Conservation (phyloP, 2,113 vertebrate species). For the Numenius arquata region DNA sequence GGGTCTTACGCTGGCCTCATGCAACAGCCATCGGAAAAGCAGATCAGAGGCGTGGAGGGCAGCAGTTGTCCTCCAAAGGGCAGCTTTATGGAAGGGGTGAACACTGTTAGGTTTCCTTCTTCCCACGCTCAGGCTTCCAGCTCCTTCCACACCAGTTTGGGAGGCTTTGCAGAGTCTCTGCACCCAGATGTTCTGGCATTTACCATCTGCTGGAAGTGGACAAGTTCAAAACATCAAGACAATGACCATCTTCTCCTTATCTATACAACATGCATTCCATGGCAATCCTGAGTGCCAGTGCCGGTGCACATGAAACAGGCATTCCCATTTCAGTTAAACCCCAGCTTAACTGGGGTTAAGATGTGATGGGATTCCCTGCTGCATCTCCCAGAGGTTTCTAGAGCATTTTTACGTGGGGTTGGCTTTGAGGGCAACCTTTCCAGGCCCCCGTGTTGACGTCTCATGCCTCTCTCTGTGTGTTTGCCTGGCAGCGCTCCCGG, state of each 20-base stretch:
- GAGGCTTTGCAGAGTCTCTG: not conserved
- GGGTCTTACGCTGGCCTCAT: not conserved
- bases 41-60: not conserved
- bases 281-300: not conserved
- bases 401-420: not conserved
- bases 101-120: not conserved
- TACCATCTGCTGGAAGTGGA: not conserved
- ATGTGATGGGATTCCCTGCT: not conserved
- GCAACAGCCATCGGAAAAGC: not conserved
- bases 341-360: not conserved
- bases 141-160: not conserved
- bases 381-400: not conserved
- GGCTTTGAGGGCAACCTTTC: not conserved
- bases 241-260: not conserved
- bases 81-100: not conserved
- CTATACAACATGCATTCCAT: rapidly evolving
- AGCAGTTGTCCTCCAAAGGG: not conserved
- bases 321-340: not conserved
- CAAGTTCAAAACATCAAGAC: not conserved
- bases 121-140: not conserved
- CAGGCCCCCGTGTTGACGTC: rapidly evolving
- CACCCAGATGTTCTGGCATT: not conserved
- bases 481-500: not conserved
- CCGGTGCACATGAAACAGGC: not conserved
- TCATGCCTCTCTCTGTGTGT: not conserved